Evolutionary conservation across 2,888 invertebrate species (phyloP).

Genomic region (Nysson spinosus): DNA sequence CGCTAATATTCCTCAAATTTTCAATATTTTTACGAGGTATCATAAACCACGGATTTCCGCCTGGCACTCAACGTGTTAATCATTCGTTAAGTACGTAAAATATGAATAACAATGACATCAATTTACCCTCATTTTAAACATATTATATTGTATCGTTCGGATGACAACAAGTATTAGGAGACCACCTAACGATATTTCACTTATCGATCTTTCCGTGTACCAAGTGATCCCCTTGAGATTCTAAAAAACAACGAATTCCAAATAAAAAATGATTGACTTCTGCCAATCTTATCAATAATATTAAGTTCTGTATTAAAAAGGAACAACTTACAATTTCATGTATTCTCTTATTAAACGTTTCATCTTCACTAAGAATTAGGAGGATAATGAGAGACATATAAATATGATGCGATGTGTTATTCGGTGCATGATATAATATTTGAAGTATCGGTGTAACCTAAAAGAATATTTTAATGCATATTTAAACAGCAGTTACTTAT

Average conservation of each 20-base stretch:
- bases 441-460: conserved; percentile 95
- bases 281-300: no score
- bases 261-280: not conserved
- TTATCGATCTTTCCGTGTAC: conserved; percentile 95
- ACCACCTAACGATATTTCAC: conserved; percentile 96
- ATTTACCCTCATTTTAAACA: conserved; percentile 93
- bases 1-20: no score
- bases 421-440: conserved; percentile 94
- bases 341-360: conserved; percentile 93
- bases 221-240: conserved; percentile 91
- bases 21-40: no score
- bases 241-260: conserved; percentile 78
- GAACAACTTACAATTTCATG: conserved; percentile 92
- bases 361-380: conserved; percentile 97
- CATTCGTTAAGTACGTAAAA: conserved; percentile 11
- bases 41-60: no score
- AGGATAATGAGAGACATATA: conserved; percentile 99
- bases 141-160: conserved; percentile 97
- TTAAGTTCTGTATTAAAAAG: no score
- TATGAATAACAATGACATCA: not conserved
- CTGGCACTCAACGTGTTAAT: no score
- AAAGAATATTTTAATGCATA: conserved; percentile 32
- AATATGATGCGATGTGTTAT: conserved; percentile 96
- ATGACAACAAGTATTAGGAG: conserved; percentile 96
- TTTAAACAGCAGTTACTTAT: not conserved